A percentile compares a stretch with the other conserved stretches of the same genome.
Conservation (phyloP, 2,888 invertebrate genomes). For the Caprella mutica region DNA sequence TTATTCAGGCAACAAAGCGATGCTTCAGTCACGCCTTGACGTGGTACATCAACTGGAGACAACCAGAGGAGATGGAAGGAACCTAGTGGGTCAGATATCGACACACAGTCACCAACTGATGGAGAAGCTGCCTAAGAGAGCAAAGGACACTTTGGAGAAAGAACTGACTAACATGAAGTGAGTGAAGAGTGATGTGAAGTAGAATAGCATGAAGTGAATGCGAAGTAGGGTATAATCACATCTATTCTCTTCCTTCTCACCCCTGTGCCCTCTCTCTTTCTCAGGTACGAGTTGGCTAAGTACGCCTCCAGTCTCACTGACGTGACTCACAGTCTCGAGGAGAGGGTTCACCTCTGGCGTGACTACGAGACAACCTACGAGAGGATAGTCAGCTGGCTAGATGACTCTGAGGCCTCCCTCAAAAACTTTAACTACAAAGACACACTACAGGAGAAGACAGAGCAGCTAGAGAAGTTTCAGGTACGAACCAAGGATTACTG, state of each 20-base stretch:
- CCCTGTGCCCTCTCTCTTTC: too few relatives aligned
- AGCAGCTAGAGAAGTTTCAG: conserved; percentile 81
- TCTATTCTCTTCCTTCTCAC: neutral
- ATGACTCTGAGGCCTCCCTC: conserved; percentile 70
- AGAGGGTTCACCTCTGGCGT: conserved; percentile 76
- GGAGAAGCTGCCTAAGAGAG: conserved; percentile 61
- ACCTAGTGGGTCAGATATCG: conserved; percentile 61
- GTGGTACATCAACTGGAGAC: conserved; percentile 71
- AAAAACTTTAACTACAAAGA: conserved; percentile 74
- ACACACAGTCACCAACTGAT: conserved; percentile 54
- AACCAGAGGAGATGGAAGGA: conserved; percentile 61
- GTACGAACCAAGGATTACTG: neutral
- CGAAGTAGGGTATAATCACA: conserved; percentile 5
- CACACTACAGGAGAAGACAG: conserved; percentile 76
- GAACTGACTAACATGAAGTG: conserved; percentile 61
- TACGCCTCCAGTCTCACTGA: conserved; percentile 64
- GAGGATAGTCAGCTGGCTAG: conserved; percentile 67
- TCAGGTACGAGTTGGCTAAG: conserved; percentile 72
- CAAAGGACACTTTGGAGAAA: conserved; percentile 71
- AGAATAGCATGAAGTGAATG: too few relatives aligned
- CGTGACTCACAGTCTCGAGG: conserved; percentile 65
- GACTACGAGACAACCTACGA: conserved; percentile 80
- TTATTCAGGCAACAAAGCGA: conserved; percentile 72
- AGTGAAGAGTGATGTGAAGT: conserved; percentile 28
- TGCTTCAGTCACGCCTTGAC: conserved; percentile 64